These are phyloP conservation scores for Lucifuga dentata DNA, from an alignment of 2,113 vertebrate genomes.

Conservation along the genomic window DNA sequence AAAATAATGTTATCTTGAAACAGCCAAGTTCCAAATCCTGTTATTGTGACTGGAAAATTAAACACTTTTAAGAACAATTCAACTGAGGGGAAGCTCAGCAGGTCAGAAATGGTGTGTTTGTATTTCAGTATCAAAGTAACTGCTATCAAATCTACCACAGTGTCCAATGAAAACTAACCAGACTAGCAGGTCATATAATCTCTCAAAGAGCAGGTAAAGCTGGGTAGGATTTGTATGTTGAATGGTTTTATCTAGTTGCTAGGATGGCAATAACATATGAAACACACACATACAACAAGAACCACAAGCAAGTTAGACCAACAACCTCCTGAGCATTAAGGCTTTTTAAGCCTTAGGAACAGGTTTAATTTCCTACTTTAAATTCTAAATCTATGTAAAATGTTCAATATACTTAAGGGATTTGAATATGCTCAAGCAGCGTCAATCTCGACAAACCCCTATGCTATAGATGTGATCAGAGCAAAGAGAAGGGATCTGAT, in stretches of 20 bases:
- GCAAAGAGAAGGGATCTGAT: slow-evolving; percentile 81
- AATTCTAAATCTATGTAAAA: slow-evolving; percentile 27
- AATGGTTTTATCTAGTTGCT: slow-evolving; percentile 52
- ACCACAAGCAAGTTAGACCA: neutral
- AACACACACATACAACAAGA: slow-evolving; percentile 16
- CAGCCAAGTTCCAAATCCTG: neutral
- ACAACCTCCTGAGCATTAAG: neutral
- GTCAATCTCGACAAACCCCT: slow-evolving; percentile 78
- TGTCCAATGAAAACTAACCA: neutral
- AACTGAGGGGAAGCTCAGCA: too few relatives aligned
- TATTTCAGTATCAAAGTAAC: too few relatives aligned
- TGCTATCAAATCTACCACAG: too few relatives aligned
- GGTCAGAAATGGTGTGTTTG: too few relatives aligned
- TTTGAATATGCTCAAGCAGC: slow-evolving; percentile 39
- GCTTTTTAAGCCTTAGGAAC: too few relatives aligned
- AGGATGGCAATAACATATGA: slow-evolving; percentile 28
- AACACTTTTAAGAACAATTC: too few relatives aligned
- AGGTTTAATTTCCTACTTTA: too few relatives aligned
- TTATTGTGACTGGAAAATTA: too few relatives aligned
- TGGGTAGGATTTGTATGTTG: neutral
- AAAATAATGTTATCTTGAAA: neutral
- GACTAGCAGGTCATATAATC: slow-evolving; percentile 5
- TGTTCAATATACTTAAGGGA: slow-evolving; percentile 7
- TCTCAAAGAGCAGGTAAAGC: slow-evolving; percentile 31
- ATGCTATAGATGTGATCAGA: slow-evolving; percentile 80